Percentiles rank a stretch among this genome's conserved stretches.
These are phyloP conservation scores for Zoanthus solanderi DNA, from an alignment of 92 coral and sea anemone species.

Conservation along the genomic window DNA sequence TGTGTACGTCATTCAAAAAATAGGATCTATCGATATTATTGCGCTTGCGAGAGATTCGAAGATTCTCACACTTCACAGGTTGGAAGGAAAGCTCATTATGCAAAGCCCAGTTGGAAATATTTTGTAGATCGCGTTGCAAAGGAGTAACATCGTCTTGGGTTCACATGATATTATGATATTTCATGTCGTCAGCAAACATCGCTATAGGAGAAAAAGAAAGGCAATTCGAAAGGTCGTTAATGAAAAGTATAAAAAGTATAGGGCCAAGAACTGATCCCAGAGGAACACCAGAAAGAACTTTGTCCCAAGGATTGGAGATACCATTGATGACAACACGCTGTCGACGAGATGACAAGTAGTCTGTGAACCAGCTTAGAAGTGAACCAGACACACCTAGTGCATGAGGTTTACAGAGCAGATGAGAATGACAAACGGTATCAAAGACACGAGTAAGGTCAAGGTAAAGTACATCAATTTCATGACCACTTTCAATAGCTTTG, in stretches of 20 bases:
- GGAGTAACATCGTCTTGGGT: constrained; percentile 17
- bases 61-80: too few species aligned
- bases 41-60: too few species aligned
- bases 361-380: too few species aligned
- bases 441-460: constrained; percentile 1
- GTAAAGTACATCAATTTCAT: background rate
- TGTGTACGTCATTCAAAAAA: background rate
- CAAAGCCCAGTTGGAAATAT: too few species aligned
- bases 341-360: constrained; percentile 26
- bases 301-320: too few species aligned
- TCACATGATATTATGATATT: background rate
- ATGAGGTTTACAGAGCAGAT: constrained; percentile 30
- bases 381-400: too few species aligned
- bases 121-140: background rate
- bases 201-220: constrained; percentile 42
- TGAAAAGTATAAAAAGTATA: too few species aligned
- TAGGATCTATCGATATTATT: too few species aligned
- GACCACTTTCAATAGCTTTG: constrained; percentile 17
- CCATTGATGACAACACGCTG: constrained; percentile 11
- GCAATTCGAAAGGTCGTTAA: constrained; percentile 2
- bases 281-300: too few species aligned
- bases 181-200: constrained; percentile 58
- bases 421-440: constrained; percentile 1
- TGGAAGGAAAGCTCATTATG: too few species aligned
- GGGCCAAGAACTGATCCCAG: too few species aligned